These are phyloP conservation scores for Latheticus oryzae DNA, from an alignment of 2,888 invertebrate genomes.

Conservation along the genomic window DNA sequence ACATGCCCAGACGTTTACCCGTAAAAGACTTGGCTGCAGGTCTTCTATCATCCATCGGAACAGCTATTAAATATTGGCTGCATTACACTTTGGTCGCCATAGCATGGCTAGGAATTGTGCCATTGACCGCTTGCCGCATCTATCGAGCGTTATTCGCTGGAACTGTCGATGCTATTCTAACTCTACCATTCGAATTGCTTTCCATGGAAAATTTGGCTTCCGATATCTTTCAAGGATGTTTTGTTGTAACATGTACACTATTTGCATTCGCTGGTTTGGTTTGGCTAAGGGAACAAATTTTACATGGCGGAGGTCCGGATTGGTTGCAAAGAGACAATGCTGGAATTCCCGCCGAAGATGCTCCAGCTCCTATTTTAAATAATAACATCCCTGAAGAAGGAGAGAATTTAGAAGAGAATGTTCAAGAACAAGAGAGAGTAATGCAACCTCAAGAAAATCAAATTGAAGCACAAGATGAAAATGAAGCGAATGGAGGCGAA, in stretches of 20 bases:
- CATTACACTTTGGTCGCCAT: conserved; percentile 97
- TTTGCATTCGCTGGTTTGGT: conserved; percentile 97
- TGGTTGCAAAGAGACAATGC: conserved; percentile 87
- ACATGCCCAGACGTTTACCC: conserved; percentile 98
- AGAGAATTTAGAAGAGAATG: conserved; percentile 55
- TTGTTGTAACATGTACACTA: conserved; percentile 95
- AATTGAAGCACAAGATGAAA: conserved; percentile 65
- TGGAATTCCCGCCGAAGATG: conserved; percentile 63
- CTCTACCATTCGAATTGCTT: conserved; percentile 90
- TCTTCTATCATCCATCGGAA: conserved; percentile 86
- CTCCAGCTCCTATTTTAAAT: conserved; percentile 52
- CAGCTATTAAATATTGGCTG: conserved; percentile 95
- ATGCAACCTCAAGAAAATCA: conserved; percentile 24
- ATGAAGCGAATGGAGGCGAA: conserved; percentile 74
- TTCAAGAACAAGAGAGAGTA: conserved; percentile 40
- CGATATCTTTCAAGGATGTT: conserved; percentile 96
- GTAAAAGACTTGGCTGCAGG: conserved; percentile 93
- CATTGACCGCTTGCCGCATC: conserved; percentile 94
- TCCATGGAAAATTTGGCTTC: conserved; percentile 93
- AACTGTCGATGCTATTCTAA: conserved; percentile 86
- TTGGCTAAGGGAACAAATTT: conserved; percentile 97
- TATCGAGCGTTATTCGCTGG: conserved; percentile 93
- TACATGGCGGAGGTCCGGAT: conserved; percentile 97
- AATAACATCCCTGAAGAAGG: conserved; percentile 59
- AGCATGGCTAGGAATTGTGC: conserved; percentile 97